Conservation (phyloP, 2,888 invertebrate genomes). For the Aphidoletes aphidimyza region DNA sequence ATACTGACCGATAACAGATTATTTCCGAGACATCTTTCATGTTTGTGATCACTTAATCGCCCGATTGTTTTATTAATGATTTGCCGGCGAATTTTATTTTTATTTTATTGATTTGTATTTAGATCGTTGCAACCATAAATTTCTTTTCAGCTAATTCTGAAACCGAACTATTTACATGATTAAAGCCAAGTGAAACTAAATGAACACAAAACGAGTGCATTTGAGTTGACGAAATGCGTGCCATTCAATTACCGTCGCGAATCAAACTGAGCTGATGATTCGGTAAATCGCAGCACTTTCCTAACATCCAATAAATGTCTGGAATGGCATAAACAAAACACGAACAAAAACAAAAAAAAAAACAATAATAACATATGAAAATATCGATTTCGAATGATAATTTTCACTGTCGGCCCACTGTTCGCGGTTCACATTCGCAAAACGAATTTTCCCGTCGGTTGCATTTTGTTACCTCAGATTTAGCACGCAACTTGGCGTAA, state of each 20-base stretch:
- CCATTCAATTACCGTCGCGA: not conserved
- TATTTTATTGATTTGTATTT: no score
- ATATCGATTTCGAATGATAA: not conserved
- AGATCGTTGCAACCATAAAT: no score
- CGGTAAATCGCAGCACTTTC: no score
- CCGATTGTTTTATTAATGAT: not conserved
- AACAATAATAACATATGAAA: no score
- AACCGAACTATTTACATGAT: no score
- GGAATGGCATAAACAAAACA: no score
- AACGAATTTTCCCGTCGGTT: no score
- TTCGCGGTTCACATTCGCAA: not conserved
- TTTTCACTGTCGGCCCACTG: not conserved
- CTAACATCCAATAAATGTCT: not conserved
- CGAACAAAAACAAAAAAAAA: no score
- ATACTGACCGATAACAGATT: not conserved
- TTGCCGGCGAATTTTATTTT: not conserved
- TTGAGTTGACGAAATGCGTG: not conserved
- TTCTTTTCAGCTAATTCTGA: no score
- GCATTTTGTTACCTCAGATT: not conserved
- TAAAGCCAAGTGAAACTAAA: not conserved
- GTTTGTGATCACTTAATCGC: not conserved
- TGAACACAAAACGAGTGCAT: not conserved
- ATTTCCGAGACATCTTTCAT: conserved; percentile 42
- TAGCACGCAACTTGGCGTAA: not conserved
- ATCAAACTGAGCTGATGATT: not conserved